Conservation (phyloP, 2,888 invertebrate genomes). For the Ommatoiulus sabulosus region DNA sequence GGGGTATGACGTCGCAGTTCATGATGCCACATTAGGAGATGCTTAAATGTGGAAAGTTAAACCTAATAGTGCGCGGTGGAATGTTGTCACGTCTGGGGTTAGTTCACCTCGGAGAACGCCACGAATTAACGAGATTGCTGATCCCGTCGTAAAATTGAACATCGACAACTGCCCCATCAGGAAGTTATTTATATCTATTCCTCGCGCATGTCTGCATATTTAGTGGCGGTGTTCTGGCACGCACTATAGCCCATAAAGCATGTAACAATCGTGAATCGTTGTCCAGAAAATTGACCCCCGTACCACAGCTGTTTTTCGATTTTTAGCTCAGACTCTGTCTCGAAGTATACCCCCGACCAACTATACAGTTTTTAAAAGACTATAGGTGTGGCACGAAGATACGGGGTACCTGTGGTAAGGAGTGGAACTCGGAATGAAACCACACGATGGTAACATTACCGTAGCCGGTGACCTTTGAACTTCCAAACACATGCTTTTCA, state of each 20-base stretch:
- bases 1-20: not conserved
- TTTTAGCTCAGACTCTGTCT: too few relatives aligned
- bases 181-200: not conserved
- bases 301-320: too few relatives aligned
- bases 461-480: not conserved
- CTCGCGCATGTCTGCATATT: not conserved
- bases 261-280: too few relatives aligned
- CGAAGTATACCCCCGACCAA: too few relatives aligned
- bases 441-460: too few relatives aligned
- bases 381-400: too few relatives aligned
- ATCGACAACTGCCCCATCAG: slow-evolving; percentile 15
- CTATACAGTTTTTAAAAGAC: too few relatives aligned
- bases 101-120: not conserved
- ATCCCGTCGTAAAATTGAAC: not conserved
- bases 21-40: not conserved
- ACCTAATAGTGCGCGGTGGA: not conserved
- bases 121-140: not conserved
- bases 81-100: slow-evolving; percentile 5
- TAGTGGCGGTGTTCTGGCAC: not conserved
- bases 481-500: not conserved
- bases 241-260: too few relatives aligned
- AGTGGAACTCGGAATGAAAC: too few relatives aligned
- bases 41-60: not conserved
- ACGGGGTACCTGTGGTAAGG: too few relatives aligned
- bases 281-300: too few relatives aligned